A percentile compares a stretch with the other conserved stretches of the same genome.
Conservation (phyloP, 1,140 invertebrate species). For the Penaeus chinensis region DNA sequence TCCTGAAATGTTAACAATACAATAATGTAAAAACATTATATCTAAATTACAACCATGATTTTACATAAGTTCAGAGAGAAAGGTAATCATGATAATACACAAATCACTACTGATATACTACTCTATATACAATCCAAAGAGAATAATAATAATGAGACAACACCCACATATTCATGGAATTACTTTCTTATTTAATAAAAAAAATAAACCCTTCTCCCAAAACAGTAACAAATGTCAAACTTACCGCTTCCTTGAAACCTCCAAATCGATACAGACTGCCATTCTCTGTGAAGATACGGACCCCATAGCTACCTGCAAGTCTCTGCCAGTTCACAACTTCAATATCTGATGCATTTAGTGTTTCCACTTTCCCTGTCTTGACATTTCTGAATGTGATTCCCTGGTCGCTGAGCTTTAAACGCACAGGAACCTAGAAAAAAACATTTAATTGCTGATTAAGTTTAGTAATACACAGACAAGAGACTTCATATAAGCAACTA, state of each 20-base stretch:
- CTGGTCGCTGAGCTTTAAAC: slow-evolving; percentile 92
- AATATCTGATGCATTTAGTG: slow-evolving; percentile 86
- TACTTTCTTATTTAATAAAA: neutral
- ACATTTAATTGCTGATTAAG: slow-evolving; percentile 10
- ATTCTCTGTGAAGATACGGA: slow-evolving; percentile 91
- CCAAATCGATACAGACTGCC: slow-evolving; percentile 91
- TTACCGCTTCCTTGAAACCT: slow-evolving; percentile 92
- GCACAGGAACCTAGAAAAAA: slow-evolving; percentile 71
- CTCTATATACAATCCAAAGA: neutral
- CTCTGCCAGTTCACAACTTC: slow-evolving; percentile 93
- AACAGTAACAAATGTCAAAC: slow-evolving; percentile 61
- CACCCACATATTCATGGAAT: neutral
- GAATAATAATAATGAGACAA: neutral
- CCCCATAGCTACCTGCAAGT: slow-evolving; percentile 87
- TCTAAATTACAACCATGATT: slow-evolving; percentile 15
- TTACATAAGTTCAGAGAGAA: neutral
- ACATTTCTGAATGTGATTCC: slow-evolving; percentile 94
- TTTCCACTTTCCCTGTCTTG: slow-evolving; percentile 96
- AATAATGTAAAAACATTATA: slow-evolving; percentile 20
- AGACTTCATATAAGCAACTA: neutral
- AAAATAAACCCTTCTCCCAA: neutral
- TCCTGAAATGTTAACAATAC: slow-evolving; percentile 64
- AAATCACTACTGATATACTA: neutral
- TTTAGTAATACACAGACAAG: neutral
- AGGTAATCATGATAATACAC: neutral